Evolutionary conservation across 2,797 vertebrate genomes (phyloP), one percentile per base, ranked within the genome.

Genomic region (Manis pentadactyla): DNA sequence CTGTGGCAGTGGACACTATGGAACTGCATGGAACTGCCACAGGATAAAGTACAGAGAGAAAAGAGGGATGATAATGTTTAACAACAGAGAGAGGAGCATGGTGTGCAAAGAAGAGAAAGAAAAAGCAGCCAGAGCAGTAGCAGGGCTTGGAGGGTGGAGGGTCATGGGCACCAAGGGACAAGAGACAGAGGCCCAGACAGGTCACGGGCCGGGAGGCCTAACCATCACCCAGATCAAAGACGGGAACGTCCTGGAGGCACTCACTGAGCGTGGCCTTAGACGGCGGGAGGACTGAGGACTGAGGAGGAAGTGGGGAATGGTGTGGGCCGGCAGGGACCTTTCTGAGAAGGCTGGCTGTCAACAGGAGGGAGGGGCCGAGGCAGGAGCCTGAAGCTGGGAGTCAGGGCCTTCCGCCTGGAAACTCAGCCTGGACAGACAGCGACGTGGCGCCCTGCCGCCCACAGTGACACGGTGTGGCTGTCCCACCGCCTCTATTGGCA

Each of bases 381-480:
- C 17, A 39, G 25, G 59, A 49, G 69, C 37, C 37, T 2, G 27
- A 84, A 51, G 29, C 29, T 39, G 34, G 25, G n/a, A 81, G 39
- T 37, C 73, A 64, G 73, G 83, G 31, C 53, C 1, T 61, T 49
- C 29, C 15, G 1, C 17, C 21, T 34, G 57, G 51, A 2, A 9
- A 4, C 8, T 71, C 53, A 49, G 25, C 64, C 69, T 53, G 25
- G 49, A 21, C 7, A 51, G 49, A 49, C 42, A 42, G 37, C 2
- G 53, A 91, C 53, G 46, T 12, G 5, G 4, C 6, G 25, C n/a
- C 73, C 15, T 31, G 59, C 69, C 37, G 9, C 9, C 34, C 4
- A 1, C 25, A 12, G 1, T 29, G 18, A 19, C 25, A 39, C 2
- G 23, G 7, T 0, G 2, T 25, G 14, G 42, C 68, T 21, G 17